A percentile compares a stretch with the other conserved stretches of the same genome.
These are phyloP conservation scores for Cerastis leucographa DNA, from an alignment of 2,888 invertebrate species.

Conservation along the genomic window DNA sequence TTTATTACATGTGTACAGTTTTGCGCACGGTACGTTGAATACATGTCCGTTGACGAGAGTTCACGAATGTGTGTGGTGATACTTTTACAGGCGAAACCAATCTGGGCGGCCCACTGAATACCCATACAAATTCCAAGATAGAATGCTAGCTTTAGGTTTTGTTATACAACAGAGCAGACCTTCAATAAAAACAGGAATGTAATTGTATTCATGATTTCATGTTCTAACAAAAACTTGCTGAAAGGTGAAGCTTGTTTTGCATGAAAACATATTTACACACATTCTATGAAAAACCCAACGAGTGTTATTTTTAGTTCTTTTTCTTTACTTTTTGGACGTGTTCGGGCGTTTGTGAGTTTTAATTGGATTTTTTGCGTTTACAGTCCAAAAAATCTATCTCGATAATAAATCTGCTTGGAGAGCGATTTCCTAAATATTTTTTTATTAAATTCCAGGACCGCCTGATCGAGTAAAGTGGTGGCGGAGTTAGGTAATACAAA, in stretches of 20 bases:
- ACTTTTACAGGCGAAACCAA: constrained; percentile 52
- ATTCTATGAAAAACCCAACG: constrained; percentile 16
- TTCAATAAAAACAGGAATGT: constrained; percentile 23
- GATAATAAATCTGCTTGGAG: background rate
- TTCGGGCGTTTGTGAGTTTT: constrained; percentile 13
- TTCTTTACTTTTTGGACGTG: constrained; percentile 15
- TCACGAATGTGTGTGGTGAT: constrained; percentile 22
- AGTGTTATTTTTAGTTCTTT: background rate
- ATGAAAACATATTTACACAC: constrained; percentile 34
- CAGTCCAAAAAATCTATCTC: constrained; percentile 2
- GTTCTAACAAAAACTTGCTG: constrained; percentile 17
- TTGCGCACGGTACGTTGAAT: constrained; percentile 57
- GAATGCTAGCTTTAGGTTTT: background rate
- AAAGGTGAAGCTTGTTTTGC: constrained; percentile 8
- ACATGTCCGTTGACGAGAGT: constrained; percentile 27
- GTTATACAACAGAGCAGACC: background rate
- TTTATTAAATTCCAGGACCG: background rate
- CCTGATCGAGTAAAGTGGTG: background rate
- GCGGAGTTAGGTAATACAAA: constrained; percentile 28
- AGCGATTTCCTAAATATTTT: constrained; percentile 3
- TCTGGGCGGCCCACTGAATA: constrained; percentile 23
- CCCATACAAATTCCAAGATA: constrained; percentile 12
- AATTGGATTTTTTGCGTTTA: constrained; percentile 35
- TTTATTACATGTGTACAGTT: constrained; percentile 44
- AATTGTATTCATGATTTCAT: constrained; percentile 19